Conservation (phyloP, 1,140 invertebrate species). For the Euwallacea fornicatus region DNA sequence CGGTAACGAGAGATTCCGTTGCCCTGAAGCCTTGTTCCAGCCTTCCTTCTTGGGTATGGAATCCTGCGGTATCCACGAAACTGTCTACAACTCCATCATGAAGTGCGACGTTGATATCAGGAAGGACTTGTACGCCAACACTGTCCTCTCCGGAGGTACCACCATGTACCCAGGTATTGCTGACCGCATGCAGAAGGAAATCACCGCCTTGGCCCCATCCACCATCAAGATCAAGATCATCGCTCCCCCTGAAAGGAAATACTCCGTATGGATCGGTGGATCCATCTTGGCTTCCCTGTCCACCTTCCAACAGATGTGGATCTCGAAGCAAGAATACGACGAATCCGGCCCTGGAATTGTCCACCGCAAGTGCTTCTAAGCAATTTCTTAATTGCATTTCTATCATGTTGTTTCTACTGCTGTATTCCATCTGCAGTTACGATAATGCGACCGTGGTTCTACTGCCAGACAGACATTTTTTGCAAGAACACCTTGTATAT, state of each 20-base stretch:
- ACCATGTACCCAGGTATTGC: conserved; percentile 87
- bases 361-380: conserved; percentile 95
- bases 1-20: conserved; percentile 96
- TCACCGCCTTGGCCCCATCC: conserved; percentile 79
- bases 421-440: conserved; percentile 41
- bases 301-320: conserved; percentile 94
- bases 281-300: conserved; percentile 85
- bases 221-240: conserved; percentile 95
- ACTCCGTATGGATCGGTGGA: conserved; percentile 87
- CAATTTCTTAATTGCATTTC: conserved; percentile 42
- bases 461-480: conserved; percentile 50
- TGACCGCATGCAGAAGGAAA: conserved; percentile 87
- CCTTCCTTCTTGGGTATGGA: conserved; percentile 95
- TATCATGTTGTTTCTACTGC: conserved; percentile 43
- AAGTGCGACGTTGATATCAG: conserved; percentile 93
- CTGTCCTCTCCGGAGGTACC: conserved; percentile 92
- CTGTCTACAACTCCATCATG: conserved; percentile 96
- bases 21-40: conserved; percentile 95
- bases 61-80: conserved; percentile 91
- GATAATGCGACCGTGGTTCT: conserved; percentile 47
- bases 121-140: conserved; percentile 95
- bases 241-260: conserved; percentile 88
- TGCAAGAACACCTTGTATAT: conserved; percentile 40
- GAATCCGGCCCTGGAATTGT: conserved; percentile 92
- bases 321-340: conserved; percentile 93